Percentiles rank a stretch among this genome's conserved stretches.
Conservation (phyloP, 2,113 vertebrate genomes). For the Anas platyrhynchos region DNA sequence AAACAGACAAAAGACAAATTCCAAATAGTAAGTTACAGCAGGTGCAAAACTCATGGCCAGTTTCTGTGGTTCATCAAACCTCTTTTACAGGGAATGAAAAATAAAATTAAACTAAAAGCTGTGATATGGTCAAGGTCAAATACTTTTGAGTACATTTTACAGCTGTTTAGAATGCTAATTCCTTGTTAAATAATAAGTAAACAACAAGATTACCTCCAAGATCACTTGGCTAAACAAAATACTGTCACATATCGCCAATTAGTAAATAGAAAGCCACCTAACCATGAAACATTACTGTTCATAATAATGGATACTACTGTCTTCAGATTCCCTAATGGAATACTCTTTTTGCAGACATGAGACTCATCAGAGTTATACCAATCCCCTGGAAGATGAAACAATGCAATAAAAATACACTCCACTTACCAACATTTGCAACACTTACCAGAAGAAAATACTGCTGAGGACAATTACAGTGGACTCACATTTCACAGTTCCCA, state of each 20-base stretch:
- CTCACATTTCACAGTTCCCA: neutral
- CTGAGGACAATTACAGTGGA: neutral
- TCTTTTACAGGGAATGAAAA: neutral
- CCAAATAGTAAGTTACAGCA: neutral
- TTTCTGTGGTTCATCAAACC: neutral
- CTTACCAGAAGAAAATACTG: neutral
- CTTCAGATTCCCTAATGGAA: neutral
- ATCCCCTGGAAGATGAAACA: neutral
- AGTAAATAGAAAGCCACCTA: neutral
- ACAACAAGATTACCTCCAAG: neutral
- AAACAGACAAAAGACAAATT: neutral
- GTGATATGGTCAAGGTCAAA: slow-evolving; percentile 18
- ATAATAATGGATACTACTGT: neutral
- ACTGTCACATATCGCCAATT: neutral
- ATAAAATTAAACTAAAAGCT: slow-evolving; percentile 2
- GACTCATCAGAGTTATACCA: neutral
- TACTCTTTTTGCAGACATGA: neutral
- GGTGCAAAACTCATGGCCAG: neutral
- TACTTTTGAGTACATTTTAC: neutral
- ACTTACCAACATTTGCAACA: neutral
- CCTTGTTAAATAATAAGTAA: slow-evolving; percentile 7
- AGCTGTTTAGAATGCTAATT: neutral
- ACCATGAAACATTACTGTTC: neutral
- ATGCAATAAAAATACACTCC: neutral
- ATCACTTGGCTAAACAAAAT: neutral